These are phyloP conservation scores for Pelagia noctiluca DNA, from an alignment of 30 jellyfish, hydroid and myxozoan species.

Conservation along the genomic window DNA sequence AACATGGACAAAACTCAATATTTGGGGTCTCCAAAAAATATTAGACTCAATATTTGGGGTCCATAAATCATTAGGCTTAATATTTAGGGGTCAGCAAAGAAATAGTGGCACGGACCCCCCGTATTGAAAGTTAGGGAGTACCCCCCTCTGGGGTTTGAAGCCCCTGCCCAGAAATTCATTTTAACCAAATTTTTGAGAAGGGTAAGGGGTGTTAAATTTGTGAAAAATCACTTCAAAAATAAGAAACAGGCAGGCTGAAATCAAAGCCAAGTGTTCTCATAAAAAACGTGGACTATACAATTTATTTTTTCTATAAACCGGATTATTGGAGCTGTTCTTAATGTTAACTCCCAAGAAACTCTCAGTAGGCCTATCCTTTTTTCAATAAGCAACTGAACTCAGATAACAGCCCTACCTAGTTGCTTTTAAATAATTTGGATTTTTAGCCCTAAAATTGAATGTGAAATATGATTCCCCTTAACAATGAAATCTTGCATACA, in stretches of 20 bases:
- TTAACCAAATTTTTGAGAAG: not conserved
- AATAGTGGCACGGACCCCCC: too few relatives aligned
- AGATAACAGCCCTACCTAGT: conserved; percentile 6
- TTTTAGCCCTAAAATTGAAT: not conserved
- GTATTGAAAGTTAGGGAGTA: too few relatives aligned
- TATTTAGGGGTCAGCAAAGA: too few relatives aligned
- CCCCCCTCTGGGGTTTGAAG: too few relatives aligned
- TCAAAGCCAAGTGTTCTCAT: conserved; percentile 1
- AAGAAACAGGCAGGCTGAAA: conserved; percentile 3
- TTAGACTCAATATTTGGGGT: too few relatives aligned
- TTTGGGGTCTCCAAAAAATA: too few relatives aligned
- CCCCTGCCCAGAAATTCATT: not conserved
- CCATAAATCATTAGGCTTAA: too few relatives aligned
- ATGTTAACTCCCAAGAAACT: conserved; percentile 1
- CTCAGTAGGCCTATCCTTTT: conserved; percentile 2
- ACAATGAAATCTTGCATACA: not conserved
- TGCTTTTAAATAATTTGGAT: not conserved
- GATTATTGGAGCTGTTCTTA: not conserved
- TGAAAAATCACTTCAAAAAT: not conserved
- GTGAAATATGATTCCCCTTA: not conserved
- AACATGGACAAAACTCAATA: too few relatives aligned
- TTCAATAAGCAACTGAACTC: conserved; percentile 1
- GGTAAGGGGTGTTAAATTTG: not conserved
- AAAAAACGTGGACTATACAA: not conserved
- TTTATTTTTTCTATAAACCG: not conserved